Evolutionary conservation across 2,888 invertebrate species (phyloP).

Genomic region (Gortyna flavago): DNA sequence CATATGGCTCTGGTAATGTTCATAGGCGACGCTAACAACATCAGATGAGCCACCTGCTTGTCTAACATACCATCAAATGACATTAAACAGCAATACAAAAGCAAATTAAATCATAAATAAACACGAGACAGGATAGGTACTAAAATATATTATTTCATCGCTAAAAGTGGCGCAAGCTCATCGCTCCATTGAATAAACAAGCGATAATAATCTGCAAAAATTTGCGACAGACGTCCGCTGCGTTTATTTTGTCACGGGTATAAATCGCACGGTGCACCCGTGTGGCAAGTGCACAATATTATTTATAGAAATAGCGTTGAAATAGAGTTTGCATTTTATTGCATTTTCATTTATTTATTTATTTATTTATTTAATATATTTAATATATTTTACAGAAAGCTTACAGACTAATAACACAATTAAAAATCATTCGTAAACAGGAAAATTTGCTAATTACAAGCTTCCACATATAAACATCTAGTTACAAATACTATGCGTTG

Average conservation of each 20-base stretch:
- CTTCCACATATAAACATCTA: too few relatives aligned
- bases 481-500: too few relatives aligned
- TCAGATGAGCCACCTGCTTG: background rate
- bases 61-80: background rate
- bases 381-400: too few relatives aligned
- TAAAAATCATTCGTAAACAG: too few relatives aligned
- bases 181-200: conserved; percentile 57
- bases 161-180: conserved; percentile 26
- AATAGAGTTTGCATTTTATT: conserved; percentile 48
- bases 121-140: background rate
- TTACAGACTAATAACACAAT: too few relatives aligned
- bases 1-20: background rate
- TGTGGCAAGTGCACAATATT: conserved; percentile 44
- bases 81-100: background rate
- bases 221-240: conserved; percentile 46
- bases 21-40: background rate
- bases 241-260: conserved; percentile 43
- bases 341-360: too few relatives aligned
- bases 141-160: conserved; percentile 26
- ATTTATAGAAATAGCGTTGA: conserved; percentile 50
- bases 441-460: too few relatives aligned
- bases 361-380: too few relatives aligned
- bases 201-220: conserved; percentile 48
- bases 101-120: conserved; percentile 18
- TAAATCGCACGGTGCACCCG: conserved; percentile 49